These are phyloP conservation scores for Thomomys bottae DNA, from an alignment of 2,113 vertebrate genomes.

Conservation along the genomic window DNA sequence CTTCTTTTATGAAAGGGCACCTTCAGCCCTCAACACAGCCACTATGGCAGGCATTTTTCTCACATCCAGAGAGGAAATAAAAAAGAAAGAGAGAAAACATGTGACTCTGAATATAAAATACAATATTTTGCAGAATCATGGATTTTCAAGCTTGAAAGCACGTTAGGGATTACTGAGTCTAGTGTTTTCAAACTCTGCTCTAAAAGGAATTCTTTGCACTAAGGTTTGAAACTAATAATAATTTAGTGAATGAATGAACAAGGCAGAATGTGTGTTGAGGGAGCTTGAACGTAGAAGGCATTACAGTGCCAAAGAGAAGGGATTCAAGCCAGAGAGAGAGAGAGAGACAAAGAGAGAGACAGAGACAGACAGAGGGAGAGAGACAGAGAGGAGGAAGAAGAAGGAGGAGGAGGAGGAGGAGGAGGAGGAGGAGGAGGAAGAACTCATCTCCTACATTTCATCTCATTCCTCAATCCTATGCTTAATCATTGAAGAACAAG, in stretches of 20 bases:
- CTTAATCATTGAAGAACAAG: background rate
- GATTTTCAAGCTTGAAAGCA: conserved; percentile 48
- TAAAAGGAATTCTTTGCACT: conserved; percentile 24
- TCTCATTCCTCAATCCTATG: conserved; percentile 9
- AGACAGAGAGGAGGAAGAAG: no score
- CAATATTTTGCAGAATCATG: conserved; percentile 47
- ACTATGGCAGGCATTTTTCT: conserved; percentile 49
- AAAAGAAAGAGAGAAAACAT: background rate
- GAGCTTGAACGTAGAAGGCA: conserved; percentile 40
- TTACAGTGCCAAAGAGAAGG: background rate
- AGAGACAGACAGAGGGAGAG: background rate
- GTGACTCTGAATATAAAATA: conserved; percentile 56
- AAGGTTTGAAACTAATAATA: background rate
- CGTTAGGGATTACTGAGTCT: conserved; percentile 18
- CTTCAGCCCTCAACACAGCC: background rate
- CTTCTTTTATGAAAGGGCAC: conserved; percentile 55
- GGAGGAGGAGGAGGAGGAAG: background rate
- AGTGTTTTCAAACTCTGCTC: conserved; percentile 49
- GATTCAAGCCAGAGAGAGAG: background rate
- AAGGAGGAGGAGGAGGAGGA: background rate
- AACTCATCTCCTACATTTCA: conserved; percentile 23
- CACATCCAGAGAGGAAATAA: background rate
- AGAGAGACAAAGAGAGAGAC: no score
- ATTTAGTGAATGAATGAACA: conserved; percentile 39
- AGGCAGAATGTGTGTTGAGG: background rate